These are phyloP conservation scores for Platalea minor DNA, from an alignment of 2,797 vertebrate species.

Conservation along the genomic window DNA sequence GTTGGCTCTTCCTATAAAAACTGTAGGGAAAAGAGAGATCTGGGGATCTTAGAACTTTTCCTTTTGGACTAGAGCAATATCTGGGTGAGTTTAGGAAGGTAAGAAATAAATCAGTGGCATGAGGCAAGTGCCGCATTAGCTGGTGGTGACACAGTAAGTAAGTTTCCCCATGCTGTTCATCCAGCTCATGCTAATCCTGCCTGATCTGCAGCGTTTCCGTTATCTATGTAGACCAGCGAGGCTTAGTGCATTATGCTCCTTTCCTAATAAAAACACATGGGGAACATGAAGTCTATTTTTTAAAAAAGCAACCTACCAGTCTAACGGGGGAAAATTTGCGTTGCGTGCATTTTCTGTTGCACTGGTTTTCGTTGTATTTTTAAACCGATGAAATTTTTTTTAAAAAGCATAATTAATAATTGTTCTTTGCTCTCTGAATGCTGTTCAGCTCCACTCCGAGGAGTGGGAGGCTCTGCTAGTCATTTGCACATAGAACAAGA, in stretches of 20 bases:
- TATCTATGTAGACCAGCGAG: neutral
- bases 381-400: neutral
- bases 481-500: neutral
- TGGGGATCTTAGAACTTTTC: neutral
- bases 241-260: neutral
- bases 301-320: neutral
- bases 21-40: neutral
- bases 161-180: neutral
- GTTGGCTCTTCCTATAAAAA: neutral
- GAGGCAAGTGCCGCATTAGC: neutral
- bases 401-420: neutral
- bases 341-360: neutral
- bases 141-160: neutral
- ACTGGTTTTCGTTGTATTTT: neutral
- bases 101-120: neutral
- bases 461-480: conserved; percentile 34
- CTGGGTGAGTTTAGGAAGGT: neutral
- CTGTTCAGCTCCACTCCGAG: neutral
- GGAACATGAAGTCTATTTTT: rapidly evolving
- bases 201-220: neutral
- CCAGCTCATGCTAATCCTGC: neutral
- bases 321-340: rapidly evolving
- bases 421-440: neutral
- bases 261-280: neutral
- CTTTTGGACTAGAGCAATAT: neutral